Percentiles rank a stretch among this genome's conserved stretches.
Evolutionary conservation across 92 coral and sea anemone genomes (phyloP).

Genomic region (Phenganax subtilis): DNA sequence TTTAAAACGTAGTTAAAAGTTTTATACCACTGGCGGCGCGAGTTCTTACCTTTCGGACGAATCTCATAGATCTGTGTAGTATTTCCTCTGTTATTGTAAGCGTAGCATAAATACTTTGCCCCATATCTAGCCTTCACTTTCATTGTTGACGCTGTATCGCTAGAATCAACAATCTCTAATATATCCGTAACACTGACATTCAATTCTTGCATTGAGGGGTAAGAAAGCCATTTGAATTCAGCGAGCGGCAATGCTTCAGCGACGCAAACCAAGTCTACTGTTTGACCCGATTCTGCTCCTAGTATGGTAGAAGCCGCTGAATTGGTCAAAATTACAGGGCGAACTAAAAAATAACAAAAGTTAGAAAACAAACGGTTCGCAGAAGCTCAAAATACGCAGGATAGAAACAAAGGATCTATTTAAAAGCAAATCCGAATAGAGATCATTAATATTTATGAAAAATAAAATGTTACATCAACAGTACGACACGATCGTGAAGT

Average conservation of each 20-base stretch:
- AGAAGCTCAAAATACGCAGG: no score
- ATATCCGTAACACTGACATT: constrained; percentile 3
- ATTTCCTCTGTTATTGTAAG: constrained; percentile 64
- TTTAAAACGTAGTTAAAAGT: no score
- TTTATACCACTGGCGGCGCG: no score
- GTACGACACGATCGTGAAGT: no score
- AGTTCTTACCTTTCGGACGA: constrained; percentile 60
- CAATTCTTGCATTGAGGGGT: constrained; percentile 20
- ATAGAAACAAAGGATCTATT: no score
- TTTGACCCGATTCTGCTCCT: constrained; percentile 26
- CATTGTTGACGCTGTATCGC: constrained; percentile 28
- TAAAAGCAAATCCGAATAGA: neutral
- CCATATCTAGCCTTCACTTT: constrained; percentile 33
- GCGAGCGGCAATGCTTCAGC: constrained; percentile 29
- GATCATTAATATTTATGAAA: neutral
- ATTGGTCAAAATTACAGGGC: constrained; percentile 22
- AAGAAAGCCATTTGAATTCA: constrained; percentile 19
- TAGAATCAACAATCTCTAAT: neutral
- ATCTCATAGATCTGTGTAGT: constrained; percentile 61
- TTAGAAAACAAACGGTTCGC: no score
- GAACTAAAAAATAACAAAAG: neutral
- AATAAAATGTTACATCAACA: no score
- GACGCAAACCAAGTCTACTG: constrained; percentile 8
- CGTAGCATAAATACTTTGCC: constrained; percentile 65
- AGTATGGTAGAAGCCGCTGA: constrained; percentile 23